Conservation (phyloP, 2,888 invertebrate genomes). For the Spialia ferax region DNA sequence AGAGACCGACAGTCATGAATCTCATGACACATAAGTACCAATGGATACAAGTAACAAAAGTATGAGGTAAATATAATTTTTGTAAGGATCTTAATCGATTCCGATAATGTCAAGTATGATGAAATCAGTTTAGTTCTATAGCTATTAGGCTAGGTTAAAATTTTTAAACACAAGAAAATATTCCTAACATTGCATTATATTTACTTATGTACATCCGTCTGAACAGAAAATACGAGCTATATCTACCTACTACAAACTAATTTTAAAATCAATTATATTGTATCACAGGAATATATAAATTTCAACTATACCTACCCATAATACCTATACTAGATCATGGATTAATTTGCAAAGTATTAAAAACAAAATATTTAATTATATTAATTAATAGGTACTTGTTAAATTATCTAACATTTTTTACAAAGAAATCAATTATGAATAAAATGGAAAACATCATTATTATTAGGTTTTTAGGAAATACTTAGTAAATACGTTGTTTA, state of each 20-base stretch:
- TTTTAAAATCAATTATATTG: too few relatives aligned
- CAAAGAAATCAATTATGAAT: not conserved
- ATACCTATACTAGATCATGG: too few relatives aligned
- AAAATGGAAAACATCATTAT: not conserved
- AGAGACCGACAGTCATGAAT: not conserved
- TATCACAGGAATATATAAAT: not conserved
- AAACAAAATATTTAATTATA: too few relatives aligned
- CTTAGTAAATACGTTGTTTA: not conserved
- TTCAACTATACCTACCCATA: too few relatives aligned
- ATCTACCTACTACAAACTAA: not conserved
- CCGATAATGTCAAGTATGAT: not conserved
- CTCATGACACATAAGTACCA: not conserved
- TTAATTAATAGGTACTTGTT: too few relatives aligned
- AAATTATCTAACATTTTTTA: not conserved
- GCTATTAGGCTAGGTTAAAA: not conserved
- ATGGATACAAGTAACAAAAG: not conserved
- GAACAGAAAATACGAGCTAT: not conserved
- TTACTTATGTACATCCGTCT: not conserved
- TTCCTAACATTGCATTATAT: constrained; percentile 2
- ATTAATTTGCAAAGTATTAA: too few relatives aligned
- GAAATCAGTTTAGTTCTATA: not conserved
- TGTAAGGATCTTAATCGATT: not conserved
- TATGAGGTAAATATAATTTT: not conserved
- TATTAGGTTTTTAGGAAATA: not conserved
- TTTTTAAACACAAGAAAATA: not conserved